These are phyloP conservation scores for Solenopsis fugax DNA, from an alignment of 1,140 invertebrate species.

Conservation along the genomic window DNA sequence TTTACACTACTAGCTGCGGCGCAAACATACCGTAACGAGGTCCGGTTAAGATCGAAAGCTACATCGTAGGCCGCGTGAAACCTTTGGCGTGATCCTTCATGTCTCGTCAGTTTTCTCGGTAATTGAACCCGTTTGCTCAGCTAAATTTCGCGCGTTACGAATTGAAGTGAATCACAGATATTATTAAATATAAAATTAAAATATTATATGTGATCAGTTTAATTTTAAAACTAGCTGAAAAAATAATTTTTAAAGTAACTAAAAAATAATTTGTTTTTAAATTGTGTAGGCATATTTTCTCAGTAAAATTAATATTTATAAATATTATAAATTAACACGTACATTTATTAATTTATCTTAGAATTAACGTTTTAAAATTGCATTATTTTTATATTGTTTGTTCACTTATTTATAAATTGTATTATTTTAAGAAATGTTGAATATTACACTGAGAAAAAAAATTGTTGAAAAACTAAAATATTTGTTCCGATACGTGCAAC, in stretches of 20 bases:
- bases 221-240: not conserved
- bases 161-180: not conserved
- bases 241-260: not conserved
- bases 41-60: conserved; percentile 22
- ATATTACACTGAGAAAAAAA: too few relatives aligned
- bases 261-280: too few relatives aligned
- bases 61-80: not conserved
- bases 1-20: conserved; percentile 53
- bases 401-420: too few relatives aligned
- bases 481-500: too few relatives aligned
- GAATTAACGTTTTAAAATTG: too few relatives aligned
- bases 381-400: too few relatives aligned
- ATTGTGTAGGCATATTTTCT: too few relatives aligned
- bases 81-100: not conserved
- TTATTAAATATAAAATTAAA: not conserved
- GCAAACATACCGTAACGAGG: conserved; percentile 60
- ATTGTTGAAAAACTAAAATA: too few relatives aligned
- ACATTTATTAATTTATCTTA: too few relatives aligned
- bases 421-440: too few relatives aligned
- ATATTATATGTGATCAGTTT: not conserved
- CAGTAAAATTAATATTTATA: too few relatives aligned
- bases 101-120: not conserved
- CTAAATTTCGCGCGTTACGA: not conserved
- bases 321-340: too few relatives aligned
- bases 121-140: not conserved